phyloP scores from a whole-genome alignment of 2,888 invertebrate genomes.

The Octonoba sinensis region DNA sequence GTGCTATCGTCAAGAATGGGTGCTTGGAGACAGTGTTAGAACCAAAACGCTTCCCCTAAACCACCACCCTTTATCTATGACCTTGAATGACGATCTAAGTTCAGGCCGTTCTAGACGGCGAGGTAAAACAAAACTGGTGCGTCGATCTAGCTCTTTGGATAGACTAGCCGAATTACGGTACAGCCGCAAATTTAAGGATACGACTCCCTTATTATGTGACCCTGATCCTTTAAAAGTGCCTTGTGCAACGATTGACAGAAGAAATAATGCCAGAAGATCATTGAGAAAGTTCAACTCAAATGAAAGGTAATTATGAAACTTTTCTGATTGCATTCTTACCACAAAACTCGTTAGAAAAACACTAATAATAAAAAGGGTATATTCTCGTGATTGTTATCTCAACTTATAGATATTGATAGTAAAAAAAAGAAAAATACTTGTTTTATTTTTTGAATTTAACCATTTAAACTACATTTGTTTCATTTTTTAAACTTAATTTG shows the following conservation, averaged over 20 bases:
- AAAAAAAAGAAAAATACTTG: too few species aligned
- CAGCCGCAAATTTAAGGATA: slow-evolving; percentile 18
- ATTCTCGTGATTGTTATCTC: too few species aligned
- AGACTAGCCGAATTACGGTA: slow-evolving; percentile 35
- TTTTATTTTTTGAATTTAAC: too few species aligned
- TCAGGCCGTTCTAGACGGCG: slow-evolving; percentile 12
- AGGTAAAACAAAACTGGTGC: slow-evolving; percentile 30
- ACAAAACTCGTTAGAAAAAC: too few species aligned
- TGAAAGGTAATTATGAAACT: slow-evolving; percentile 29
- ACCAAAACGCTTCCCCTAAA: slow-evolving; percentile 9
- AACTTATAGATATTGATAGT: too few species aligned
- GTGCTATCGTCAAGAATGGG: slow-evolving; percentile 60
- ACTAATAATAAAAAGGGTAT: too few species aligned
- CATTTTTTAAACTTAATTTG: too few species aligned
- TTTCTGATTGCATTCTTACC: too few species aligned
- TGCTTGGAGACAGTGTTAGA: slow-evolving; percentile 19
- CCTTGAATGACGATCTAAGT: slow-evolving; percentile 25
- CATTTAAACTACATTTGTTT: too few species aligned
- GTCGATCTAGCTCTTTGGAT: slow-evolving; percentile 49
- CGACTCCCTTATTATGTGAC: slow-evolving; percentile 47
- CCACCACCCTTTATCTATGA: slow-evolving; percentile 30
- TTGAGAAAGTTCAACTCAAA: slow-evolving; percentile 2
- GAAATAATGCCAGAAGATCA: slow-evolving; percentile 11
- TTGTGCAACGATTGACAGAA: not conserved
- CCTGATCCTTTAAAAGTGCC: slow-evolving; percentile 54